phyloP scores from a whole-genome alignment of 2,797 vertebrate genomes.

The Argya squamiceps region DNA sequence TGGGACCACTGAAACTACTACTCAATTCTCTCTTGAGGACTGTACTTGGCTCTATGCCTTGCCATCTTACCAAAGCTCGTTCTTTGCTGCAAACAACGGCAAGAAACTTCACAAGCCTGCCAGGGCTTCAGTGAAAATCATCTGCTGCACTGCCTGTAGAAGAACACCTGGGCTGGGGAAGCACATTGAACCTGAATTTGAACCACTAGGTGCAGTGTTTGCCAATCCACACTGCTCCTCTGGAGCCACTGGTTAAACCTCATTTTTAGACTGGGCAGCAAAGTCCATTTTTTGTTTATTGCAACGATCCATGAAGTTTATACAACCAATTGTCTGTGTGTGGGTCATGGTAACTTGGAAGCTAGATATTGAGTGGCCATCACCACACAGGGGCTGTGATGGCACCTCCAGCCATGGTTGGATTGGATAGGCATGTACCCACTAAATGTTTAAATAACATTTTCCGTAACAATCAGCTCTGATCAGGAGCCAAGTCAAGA shows the following conservation, averaged over 20 bases:
- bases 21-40: not conserved
- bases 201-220: not conserved
- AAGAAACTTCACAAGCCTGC: not conserved
- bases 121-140: not conserved
- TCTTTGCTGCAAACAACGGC: not conserved
- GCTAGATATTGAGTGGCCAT: not conserved
- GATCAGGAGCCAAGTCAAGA: not conserved
- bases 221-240: not conserved
- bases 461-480: not conserved
- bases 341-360: not conserved
- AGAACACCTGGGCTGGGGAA: not conserved
- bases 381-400: not conserved
- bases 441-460: not conserved
- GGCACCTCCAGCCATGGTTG: accelerated
- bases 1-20: not conserved
- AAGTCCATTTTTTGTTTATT: not conserved
- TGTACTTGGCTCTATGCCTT: not conserved
- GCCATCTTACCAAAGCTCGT: not conserved
- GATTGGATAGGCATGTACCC: not conserved
- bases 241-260: not conserved
- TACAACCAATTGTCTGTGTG: not conserved
- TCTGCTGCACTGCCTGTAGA: not conserved
- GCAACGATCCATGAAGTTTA: not conserved
- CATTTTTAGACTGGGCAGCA: not conserved
- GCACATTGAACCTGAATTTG: not conserved